Percentiles rank a stretch among this genome's conserved stretches.
Evolutionary conservation across 2,113 vertebrate genomes (phyloP).

Genomic region (Formicarius rufipectus): DNA sequence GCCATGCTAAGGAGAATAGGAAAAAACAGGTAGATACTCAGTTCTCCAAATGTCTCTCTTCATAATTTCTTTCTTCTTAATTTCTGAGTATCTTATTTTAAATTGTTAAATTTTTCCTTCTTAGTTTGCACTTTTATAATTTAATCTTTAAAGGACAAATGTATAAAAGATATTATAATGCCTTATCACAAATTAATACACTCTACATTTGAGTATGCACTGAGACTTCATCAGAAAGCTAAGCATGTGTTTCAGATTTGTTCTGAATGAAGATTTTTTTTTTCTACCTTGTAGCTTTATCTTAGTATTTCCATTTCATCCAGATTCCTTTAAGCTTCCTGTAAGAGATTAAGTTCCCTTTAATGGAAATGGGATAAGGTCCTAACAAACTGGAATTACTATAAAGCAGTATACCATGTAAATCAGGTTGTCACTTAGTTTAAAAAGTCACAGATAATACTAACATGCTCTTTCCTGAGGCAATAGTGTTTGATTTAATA

Average conservation of each 20-base stretch:
- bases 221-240: not conserved
- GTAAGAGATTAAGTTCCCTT: not conserved
- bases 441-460: conserved; percentile 20
- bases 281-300: not conserved
- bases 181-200: not conserved
- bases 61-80: not conserved
- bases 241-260: not conserved
- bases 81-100: not conserved
- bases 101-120: not conserved
- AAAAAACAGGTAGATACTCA: accelerated
- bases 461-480: not conserved
- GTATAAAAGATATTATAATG: not conserved
- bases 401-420: not conserved
- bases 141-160: not conserved
- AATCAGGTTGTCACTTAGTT: conserved; percentile 49
- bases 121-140: not conserved
- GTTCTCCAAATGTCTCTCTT: not conserved
- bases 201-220: not conserved
- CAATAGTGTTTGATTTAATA: conserved; percentile 25
- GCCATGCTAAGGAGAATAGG: not conserved
- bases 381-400: conserved; percentile 23
- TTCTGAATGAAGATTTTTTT: not conserved
- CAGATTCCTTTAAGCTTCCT: conserved; percentile 15
- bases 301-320: not conserved
- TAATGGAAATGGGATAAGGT: not conserved